A percentile compares a stretch with the other conserved stretches of the same genome.
Evolutionary conservation across 2,113 vertebrate genomes (phyloP).

Genomic region (Phasianus colchicus): DNA sequence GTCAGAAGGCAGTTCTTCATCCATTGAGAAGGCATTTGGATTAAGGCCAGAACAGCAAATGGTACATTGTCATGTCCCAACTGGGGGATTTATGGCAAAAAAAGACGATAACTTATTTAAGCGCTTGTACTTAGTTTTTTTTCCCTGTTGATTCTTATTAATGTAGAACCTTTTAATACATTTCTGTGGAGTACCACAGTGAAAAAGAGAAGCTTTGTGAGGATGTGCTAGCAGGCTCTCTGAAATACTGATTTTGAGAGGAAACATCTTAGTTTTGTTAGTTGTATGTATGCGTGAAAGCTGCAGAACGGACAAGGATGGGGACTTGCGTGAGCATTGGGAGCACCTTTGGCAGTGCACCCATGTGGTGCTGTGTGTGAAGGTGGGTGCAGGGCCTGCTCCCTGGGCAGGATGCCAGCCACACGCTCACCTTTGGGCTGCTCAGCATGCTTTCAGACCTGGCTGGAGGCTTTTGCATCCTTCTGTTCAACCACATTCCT

Average conservation of each 20-base stretch:
- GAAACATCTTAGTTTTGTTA: slow-evolving; percentile 35
- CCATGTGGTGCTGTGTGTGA: too few relatives aligned
- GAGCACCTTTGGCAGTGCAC: too few relatives aligned
- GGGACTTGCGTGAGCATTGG: too few relatives aligned
- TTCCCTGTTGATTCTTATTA: slow-evolving; percentile 72
- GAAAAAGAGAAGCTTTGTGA: slow-evolving; percentile 31
- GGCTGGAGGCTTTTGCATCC: not conserved
- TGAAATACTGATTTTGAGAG: not conserved
- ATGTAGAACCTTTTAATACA: slow-evolving; percentile 66
- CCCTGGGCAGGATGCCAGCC: too few relatives aligned
- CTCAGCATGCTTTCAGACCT: too few relatives aligned
- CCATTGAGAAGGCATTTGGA: slow-evolving; percentile 33
- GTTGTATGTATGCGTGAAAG: not conserved
- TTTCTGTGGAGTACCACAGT: slow-evolving; percentile 46
- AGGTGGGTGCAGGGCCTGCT: too few relatives aligned
- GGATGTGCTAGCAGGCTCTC: not conserved
- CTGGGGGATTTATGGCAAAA: slow-evolving; percentile 46
- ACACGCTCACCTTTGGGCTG: too few relatives aligned
- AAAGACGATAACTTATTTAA: slow-evolving; percentile 68
- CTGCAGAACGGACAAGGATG: not conserved
- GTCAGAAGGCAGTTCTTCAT: slow-evolving; percentile 18
- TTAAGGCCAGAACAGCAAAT: slow-evolving; percentile 24
- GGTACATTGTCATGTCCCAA: slow-evolving; percentile 37
- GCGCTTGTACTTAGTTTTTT: slow-evolving; percentile 52
- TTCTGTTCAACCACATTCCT: not conserved